Percentiles rank a stretch among this genome's conserved stretches.
These are phyloP conservation scores for Onychorhynchus coronatus DNA, from an alignment of 2,113 vertebrate species.

Conservation along the genomic window DNA sequence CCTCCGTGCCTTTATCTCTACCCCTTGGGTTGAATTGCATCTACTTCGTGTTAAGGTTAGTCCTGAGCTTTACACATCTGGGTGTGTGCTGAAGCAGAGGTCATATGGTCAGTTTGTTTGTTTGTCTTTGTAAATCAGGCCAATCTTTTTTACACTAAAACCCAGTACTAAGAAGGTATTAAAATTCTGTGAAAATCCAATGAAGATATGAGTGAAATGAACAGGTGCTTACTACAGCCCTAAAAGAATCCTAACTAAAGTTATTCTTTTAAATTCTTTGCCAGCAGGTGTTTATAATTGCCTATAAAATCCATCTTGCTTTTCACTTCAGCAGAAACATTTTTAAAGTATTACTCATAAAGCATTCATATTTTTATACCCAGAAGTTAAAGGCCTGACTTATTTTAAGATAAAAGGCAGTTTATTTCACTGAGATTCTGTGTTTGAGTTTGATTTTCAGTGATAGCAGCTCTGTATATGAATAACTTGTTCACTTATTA, in stretches of 20 bases:
- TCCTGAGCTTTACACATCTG: background rate
- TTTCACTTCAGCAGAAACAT: conserved; percentile 11
- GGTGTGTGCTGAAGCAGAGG: background rate
- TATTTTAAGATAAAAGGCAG: conserved; percentile 6
- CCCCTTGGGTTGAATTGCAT: background rate
- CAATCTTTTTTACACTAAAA: background rate
- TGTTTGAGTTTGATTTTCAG: background rate
- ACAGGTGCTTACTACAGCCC: background rate
- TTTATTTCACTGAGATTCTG: background rate
- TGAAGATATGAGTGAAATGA: background rate
- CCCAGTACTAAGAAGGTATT: background rate
- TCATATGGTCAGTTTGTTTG: background rate
- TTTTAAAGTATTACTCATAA: conserved; percentile 3
- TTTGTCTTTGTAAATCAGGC: background rate
- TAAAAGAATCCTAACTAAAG: background rate
- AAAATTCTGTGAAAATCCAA: background rate
- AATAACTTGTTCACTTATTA: conserved; percentile 36
- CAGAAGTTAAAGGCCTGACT: background rate
- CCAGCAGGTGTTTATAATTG: conserved; percentile 23
- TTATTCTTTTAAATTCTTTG: conserved; percentile 1
- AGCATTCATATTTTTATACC: background rate
- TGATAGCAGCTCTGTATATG: background rate
- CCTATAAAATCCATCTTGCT: background rate
- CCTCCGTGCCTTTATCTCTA: background rate
- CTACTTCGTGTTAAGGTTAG: background rate